These are phyloP conservation scores for Sebastes aleutianus DNA, from an alignment of 2,797 vertebrate species.

Conservation along the genomic window DNA sequence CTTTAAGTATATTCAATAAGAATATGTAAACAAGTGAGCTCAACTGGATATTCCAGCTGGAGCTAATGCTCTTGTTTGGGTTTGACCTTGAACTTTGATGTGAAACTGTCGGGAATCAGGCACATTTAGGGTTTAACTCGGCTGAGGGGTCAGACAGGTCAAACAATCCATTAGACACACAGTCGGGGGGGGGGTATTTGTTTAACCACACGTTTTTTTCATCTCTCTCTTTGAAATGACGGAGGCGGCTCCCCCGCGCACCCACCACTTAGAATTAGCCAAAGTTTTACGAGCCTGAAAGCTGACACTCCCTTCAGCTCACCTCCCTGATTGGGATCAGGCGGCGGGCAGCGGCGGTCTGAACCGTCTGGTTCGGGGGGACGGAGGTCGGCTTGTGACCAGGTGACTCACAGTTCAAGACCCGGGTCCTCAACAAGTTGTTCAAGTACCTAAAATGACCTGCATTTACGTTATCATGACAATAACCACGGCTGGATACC, in stretches of 20 bases:
- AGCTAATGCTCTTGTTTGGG: conserved; percentile 7
- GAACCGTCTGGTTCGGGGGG: neutral
- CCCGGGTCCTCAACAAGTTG: neutral
- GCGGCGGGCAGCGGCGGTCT: neutral
- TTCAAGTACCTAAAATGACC: neutral
- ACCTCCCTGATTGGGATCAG: conserved; percentile 37
- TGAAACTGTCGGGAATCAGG: conserved; percentile 24
- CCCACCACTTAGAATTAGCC: conserved; percentile 43
- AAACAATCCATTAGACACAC: conserved; percentile 57
- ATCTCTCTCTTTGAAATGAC: conserved; percentile 39
- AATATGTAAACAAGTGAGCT: too few relatives aligned
- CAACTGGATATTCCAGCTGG: neutral
- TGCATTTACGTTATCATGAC: neutral
- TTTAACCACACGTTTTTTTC: conserved; percentile 12
- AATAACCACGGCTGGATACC: neutral
- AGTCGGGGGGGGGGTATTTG: neutral
- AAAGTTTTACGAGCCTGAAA: conserved; percentile 42
- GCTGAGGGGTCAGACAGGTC: conserved; percentile 45
- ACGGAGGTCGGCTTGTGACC: neutral
- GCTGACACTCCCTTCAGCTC: conserved; percentile 17
- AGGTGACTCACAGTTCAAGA: conserved; percentile 26
- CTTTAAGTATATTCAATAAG: too few relatives aligned
- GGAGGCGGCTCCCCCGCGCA: neutral
- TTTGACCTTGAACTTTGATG: conserved; percentile 57
- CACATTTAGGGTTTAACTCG: conserved; percentile 14